These are phyloP conservation scores for Chydorus sphaericus DNA, from an alignment of 2,888 invertebrate species.

Conservation along the genomic window DNA sequence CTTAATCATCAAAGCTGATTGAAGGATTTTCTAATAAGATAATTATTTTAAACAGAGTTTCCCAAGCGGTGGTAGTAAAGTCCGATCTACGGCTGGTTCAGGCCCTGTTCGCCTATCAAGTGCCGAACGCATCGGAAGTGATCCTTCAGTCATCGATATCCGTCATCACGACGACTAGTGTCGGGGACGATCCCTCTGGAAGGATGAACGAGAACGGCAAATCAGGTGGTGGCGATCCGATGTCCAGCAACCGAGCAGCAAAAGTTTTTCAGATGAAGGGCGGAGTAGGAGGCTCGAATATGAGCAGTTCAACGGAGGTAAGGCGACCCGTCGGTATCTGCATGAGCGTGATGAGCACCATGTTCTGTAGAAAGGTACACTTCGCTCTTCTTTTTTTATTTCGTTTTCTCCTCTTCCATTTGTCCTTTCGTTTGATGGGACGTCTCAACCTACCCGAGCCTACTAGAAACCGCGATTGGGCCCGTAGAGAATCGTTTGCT, in stretches of 20 bases:
- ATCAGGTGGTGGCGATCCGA: not conserved
- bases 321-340: slow-evolving; percentile 55
- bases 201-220: not conserved
- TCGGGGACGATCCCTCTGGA: no score
- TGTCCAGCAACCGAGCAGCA: not conserved
- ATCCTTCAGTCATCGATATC: no score
- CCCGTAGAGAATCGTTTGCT: no score
- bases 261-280: slow-evolving; percentile 6
- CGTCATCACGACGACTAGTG: not conserved
- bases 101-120: slow-evolving; percentile 51
- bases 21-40: slow-evolving; percentile 8
- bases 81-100: slow-evolving; percentile 19
- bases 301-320: slow-evolving; percentile 34
- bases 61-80: slow-evolving; percentile 19
- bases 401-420: not conserved
- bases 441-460: no score
- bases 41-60: slow-evolving; percentile 27
- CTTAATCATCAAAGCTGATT: not conserved
- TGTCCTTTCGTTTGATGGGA: no score
- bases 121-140: slow-evolving; percentile 23
- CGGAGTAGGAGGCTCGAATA: not conserved
- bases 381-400: not conserved
- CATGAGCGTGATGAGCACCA: slow-evolving; percentile 49
- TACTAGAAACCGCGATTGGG: no score
- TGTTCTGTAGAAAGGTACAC: slow-evolving; percentile 69